Evolutionary conservation across 2,113 vertebrate species (phyloP).

Genomic region (Hepsetus odoe): DNA sequence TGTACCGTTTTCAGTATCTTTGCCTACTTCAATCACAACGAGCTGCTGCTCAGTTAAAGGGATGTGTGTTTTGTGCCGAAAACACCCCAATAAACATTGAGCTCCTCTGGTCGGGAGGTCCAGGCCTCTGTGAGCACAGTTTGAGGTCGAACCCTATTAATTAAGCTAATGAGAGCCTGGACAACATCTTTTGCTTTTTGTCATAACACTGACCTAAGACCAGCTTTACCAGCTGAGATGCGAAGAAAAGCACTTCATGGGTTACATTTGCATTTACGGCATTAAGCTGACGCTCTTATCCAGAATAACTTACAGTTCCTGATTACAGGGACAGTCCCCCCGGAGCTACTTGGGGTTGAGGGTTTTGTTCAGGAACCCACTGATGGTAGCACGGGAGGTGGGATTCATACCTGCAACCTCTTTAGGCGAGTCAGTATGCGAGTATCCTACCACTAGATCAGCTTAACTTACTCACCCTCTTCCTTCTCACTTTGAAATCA

Average conservation of each 20-base stretch:
- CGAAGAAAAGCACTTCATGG: background rate
- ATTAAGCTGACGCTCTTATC: no score
- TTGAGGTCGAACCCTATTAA: background rate
- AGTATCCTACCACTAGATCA: no score
- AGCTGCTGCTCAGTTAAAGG: background rate
- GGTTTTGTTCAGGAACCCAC: no score
- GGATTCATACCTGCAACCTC: no score
- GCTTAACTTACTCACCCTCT: background rate
- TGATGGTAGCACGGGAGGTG: no score
- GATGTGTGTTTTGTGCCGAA: background rate
- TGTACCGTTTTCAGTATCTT: background rate
- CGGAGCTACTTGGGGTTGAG: no score
- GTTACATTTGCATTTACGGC: no score
- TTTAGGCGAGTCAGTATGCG: no score
- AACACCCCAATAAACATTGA: background rate
- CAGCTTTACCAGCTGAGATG: background rate
- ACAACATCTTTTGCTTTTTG: background rate
- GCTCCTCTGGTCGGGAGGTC: background rate
- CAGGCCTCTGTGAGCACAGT: background rate
- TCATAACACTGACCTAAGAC: background rate
- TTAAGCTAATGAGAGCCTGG: conserved; percentile 23
- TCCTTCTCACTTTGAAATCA: no score
- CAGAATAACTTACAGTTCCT: no score
- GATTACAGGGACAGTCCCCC: no score
- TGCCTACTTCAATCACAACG: background rate